phyloP scores from a whole-genome alignment of 2,888 invertebrate species.

The Lasioglossum calceatum region DNA sequence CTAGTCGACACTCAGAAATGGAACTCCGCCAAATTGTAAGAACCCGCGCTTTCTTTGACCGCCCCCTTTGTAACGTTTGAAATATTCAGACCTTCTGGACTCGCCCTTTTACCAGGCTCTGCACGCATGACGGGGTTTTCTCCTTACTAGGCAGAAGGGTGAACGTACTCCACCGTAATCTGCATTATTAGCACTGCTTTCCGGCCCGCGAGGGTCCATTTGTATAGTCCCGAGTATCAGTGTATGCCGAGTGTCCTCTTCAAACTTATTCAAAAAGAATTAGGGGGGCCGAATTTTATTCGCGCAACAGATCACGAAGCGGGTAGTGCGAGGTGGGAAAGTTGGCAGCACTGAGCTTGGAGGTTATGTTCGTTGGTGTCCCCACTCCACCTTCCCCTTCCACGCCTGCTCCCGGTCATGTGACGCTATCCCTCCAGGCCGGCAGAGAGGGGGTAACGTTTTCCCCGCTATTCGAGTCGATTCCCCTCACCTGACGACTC shows the following conservation, averaged over 20 bases:
- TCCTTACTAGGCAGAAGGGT: not conserved
- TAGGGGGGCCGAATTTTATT: not conserved
- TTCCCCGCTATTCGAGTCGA: too few relatives aligned
- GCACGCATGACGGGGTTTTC: not conserved
- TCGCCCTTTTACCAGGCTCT: not conserved
- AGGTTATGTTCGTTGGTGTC: too few relatives aligned
- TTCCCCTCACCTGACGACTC: too few relatives aligned
- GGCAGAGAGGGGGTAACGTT: too few relatives aligned
- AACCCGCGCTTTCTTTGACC: slow-evolving; percentile 37
- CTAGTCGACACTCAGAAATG: slow-evolving; percentile 42
- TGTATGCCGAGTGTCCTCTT: not conserved
- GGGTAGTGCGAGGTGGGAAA: too few relatives aligned
- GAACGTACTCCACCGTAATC: slow-evolving; percentile 20
- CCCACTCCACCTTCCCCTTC: too few relatives aligned
- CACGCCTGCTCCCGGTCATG: too few relatives aligned
- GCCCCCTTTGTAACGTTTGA: slow-evolving; percentile 49
- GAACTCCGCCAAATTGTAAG: slow-evolving; percentile 55
- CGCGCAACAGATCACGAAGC: too few relatives aligned
- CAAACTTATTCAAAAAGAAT: not conserved
- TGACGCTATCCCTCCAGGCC: too few relatives aligned
- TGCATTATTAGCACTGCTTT: slow-evolving; percentile 16
- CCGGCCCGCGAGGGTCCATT: not conserved
- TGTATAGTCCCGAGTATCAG: not conserved
- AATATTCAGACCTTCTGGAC: slow-evolving; percentile 41
- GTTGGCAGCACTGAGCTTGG: too few relatives aligned